A percentile compares a stretch with the other conserved stretches of the same genome.
phyloP scores from a whole-genome alignment of 2,888 invertebrate genomes.

The Papilio protenor region DNA sequence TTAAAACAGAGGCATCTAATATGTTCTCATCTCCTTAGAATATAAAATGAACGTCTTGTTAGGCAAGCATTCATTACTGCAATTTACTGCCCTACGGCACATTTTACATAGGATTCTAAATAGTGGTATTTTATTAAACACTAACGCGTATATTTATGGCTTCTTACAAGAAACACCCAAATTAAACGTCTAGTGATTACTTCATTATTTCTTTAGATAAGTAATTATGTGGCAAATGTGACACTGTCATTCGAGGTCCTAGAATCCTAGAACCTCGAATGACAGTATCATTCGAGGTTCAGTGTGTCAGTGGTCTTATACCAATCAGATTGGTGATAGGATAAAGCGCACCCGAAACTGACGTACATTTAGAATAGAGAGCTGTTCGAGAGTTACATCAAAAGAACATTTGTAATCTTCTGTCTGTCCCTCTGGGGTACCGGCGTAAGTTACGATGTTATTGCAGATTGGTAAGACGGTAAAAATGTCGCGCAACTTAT shows the following conservation, averaged over 20 bases:
- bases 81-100: conserved; percentile 16
- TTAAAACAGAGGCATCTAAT: background rate
- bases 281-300: too few species aligned
- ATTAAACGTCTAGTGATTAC: background rate
- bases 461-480: background rate
- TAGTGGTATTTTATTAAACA: background rate
- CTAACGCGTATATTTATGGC: background rate
- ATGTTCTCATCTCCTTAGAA: background rate
- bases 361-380: background rate
- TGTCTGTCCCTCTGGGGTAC: background rate
- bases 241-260: too few species aligned
- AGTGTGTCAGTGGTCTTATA: background rate
- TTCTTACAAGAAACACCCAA: background rate
- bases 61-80: conserved; percentile 1
- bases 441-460: background rate
- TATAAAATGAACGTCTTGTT: background rate
- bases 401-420: background rate
- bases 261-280: background rate
- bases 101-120: background rate
- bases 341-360: background rate
- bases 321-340: background rate
- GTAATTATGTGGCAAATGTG: background rate
- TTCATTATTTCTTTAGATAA: background rate
- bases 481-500: background rate
- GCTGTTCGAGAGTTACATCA: background rate